Percentiles rank a stretch among this genome's conserved stretches.
phyloP scores from a whole-genome alignment of 2,888 invertebrate genomes.

The Melanophora roralis region DNA sequence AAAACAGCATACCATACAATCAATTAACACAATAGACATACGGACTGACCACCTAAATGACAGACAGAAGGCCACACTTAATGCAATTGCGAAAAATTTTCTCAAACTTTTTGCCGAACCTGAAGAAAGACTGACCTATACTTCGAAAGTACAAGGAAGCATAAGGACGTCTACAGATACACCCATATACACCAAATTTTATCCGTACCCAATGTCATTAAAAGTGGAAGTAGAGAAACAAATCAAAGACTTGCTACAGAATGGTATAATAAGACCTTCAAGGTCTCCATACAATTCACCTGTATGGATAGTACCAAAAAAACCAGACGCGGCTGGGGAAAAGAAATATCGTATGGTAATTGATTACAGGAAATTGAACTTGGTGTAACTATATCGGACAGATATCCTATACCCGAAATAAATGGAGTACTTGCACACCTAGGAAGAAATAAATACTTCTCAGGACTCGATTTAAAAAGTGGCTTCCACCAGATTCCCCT shows the following conservation, averaged over 20 bases:
- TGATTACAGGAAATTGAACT: slow-evolving; percentile 42
- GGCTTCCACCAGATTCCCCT: slow-evolving; percentile 33
- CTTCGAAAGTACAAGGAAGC: slow-evolving; percentile 20
- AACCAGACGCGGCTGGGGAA: slow-evolving; percentile 4
- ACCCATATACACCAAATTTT: slow-evolving; percentile 28
- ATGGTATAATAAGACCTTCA: slow-evolving; percentile 8
- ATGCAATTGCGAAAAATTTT: slow-evolving; percentile 12
- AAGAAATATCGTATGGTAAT: slow-evolving; percentile 37
- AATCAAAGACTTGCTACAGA: background rate
- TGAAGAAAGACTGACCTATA: slow-evolving; percentile 29
- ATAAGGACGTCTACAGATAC: slow-evolving; percentile 30
- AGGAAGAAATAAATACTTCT: background rate
- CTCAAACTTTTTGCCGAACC: slow-evolving; percentile 26
- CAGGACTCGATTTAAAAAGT: slow-evolving; percentile 11
- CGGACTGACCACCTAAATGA: slow-evolving; percentile 7
- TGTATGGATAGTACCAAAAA: slow-evolving; percentile 42
- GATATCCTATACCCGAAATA: slow-evolving; percentile 21
- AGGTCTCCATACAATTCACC: slow-evolving; percentile 47
- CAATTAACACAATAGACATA: slow-evolving; percentile 4
- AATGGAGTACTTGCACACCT: slow-evolving; percentile 5
- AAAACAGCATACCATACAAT: background rate
- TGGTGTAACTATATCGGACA: background rate
- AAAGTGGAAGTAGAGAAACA: slow-evolving; percentile 13
- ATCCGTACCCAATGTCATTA: slow-evolving; percentile 21
- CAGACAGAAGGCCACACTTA: background rate